These are phyloP conservation scores for Helicolenus hilgendorfi DNA, from an alignment of 2,797 vertebrate species.

Conservation along the genomic window DNA sequence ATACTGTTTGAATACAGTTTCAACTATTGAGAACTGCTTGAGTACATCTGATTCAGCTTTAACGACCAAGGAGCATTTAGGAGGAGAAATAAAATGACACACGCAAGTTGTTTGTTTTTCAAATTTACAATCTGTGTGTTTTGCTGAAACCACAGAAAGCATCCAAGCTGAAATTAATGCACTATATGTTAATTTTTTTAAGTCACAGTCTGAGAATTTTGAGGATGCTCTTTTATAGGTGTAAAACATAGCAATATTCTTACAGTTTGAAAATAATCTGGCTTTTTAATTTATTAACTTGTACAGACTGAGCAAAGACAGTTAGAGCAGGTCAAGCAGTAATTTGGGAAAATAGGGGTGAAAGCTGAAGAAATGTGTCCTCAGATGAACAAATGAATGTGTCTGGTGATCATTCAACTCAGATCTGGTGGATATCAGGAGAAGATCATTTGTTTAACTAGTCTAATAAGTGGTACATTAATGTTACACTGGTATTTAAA, in stretches of 20 bases:
- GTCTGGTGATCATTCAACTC: neutral
- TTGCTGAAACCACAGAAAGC: neutral
- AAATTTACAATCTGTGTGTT: neutral
- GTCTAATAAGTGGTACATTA: constrained; percentile 3
- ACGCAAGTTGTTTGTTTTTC: neutral
- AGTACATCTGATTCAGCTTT: neutral
- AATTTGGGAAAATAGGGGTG: neutral
- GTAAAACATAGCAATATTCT: neutral
- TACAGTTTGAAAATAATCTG: neutral
- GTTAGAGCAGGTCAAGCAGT: neutral
- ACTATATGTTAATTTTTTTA: neutral
- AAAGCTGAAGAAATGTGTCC: neutral
- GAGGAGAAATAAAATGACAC: neutral
- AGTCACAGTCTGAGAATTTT: neutral
- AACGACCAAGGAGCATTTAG: neutral
- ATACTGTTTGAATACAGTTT: constrained; percentile 40
- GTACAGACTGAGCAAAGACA: neutral
- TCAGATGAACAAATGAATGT: neutral
- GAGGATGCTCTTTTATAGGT: neutral
- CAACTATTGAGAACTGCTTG: neutral
- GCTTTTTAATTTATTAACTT: neutral
- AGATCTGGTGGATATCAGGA: neutral
- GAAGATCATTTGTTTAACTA: neutral
- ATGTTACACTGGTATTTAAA: neutral
- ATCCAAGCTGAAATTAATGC: neutral